Conservation (phyloP, 2,113 vertebrate species). For the Epinephelus moara region DNA sequence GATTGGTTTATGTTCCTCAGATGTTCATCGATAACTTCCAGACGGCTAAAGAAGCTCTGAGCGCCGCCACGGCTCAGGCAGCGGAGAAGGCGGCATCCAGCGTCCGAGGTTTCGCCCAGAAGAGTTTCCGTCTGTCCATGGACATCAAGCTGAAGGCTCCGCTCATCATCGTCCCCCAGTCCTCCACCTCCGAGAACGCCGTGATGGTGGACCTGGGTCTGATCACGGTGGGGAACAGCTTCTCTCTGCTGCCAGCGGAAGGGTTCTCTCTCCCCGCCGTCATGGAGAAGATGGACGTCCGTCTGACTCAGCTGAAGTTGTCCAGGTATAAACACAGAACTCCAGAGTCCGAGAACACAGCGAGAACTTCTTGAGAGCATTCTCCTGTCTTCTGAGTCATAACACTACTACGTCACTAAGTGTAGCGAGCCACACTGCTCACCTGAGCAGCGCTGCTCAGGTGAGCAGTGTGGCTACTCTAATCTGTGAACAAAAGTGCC, state of each 20-base stretch:
- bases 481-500: too few relatives aligned
- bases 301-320: conserved; percentile 92
- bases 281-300: conserved; percentile 91
- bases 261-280: conserved; percentile 87
- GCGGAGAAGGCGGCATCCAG: conserved; percentile 94
- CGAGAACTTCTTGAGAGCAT: too few relatives aligned
- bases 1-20: conserved; percentile 74
- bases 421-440: too few relatives aligned
- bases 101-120: conserved; percentile 92
- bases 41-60: conserved; percentile 91
- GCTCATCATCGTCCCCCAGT: conserved; percentile 93
- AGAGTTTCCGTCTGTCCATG: conserved; percentile 92
- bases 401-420: too few relatives aligned
- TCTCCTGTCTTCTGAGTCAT: too few relatives aligned
- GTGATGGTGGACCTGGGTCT: conserved; percentile 94
- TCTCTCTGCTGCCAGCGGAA: conserved; percentile 84
- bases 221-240: conserved; percentile 91
- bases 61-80: conserved; percentile 91
- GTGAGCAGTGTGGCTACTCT: too few relatives aligned
- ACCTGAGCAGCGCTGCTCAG: too few relatives aligned
- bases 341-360: too few relatives aligned
- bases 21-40: conserved; percentile 95
- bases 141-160: conserved; percentile 93
- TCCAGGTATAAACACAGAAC: conserved; percentile 74
- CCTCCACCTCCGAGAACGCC: conserved; percentile 88